Evolutionary conservation across 2,888 invertebrate genomes (phyloP).

Genomic region (Latrodectus hesperus): DNA sequence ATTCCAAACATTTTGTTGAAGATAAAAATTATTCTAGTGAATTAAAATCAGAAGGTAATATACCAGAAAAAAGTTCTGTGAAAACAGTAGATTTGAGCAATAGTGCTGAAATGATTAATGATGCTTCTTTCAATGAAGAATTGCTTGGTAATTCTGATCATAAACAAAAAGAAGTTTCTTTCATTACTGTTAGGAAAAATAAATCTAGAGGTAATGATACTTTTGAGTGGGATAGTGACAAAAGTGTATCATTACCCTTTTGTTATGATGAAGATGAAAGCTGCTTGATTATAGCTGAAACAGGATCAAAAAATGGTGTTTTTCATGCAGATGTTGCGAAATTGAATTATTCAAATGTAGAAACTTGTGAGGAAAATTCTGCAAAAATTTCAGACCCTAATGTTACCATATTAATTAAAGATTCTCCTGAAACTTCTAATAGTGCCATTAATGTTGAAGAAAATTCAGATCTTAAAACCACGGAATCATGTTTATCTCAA

Average conservation of each 20-base stretch:
- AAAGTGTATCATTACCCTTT: slow-evolving; percentile 39
- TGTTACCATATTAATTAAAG: background rate
- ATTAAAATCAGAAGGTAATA: background rate
- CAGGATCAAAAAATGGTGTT: background rate
- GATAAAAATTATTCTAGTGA: background rate
- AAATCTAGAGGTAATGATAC: slow-evolving; percentile 18
- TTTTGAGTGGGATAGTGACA: slow-evolving; percentile 62
- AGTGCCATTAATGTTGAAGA: background rate
- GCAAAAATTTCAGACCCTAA: background rate
- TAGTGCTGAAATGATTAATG: slow-evolving; percentile 26
- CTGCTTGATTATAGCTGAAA: slow-evolving; percentile 20
- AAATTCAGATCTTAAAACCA: slow-evolving; percentile 10
- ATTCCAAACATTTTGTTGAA: background rate
- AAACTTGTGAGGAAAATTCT: background rate
- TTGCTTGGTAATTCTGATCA: slow-evolving; percentile 24
- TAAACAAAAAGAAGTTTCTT: slow-evolving; percentile 19
- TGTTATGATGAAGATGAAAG: slow-evolving; percentile 44
- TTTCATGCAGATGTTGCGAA: slow-evolving; percentile 21
- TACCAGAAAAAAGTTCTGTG: background rate
- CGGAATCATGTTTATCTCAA: slow-evolving; percentile 41
- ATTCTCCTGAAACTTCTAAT: background rate
- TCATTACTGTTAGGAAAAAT: slow-evolving; percentile 55
- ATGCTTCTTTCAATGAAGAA: slow-evolving; percentile 13
- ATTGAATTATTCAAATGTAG: background rate
- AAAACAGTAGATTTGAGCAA: background rate